Evolutionary conservation across 2,113 vertebrate species (phyloP), one percentile per base, ranked within the genome.

Genomic region (Pachypanchax playfairii): DNA sequence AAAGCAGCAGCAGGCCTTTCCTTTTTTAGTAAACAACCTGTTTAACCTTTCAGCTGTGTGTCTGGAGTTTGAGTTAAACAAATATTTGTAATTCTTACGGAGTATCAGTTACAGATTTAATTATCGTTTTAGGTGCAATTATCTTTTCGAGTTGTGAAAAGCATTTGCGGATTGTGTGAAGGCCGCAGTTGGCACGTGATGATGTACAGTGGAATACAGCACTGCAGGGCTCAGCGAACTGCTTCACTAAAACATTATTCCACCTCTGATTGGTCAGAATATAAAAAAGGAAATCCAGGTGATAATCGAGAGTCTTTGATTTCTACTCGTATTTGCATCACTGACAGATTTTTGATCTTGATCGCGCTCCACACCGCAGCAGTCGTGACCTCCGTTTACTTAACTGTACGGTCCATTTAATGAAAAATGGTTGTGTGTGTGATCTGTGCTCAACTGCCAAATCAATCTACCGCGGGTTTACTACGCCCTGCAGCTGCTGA

Each of bases 1-100:
- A 63, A 24, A 82, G 75, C 73, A 63, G 77, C 81, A 73, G 73
- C 64, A 51, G 52, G 25, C 56, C 47, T 72, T 79, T 72, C 62
- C 74, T 49, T 73, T 67, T 25, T 81, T 78, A 83, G 77, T 55
- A 41, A 69, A 64, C 39, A 36, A 49, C 26, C n/a, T n/a, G n/a
- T 51, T 63, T 74, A 20, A 75, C 57, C 43, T 44, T 46, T 25
- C 24, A 57, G 56, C 18, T 31, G 13, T 42, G 51, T 52, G 28
- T 26, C 5, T 48, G 42, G n/a, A 3, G 36, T 26, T 15, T 50
- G 47, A 29, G 47, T 29, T 12, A 7, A n/a, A 1, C 2, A n/a
- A 41, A 44, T 13, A 5, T 11, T 13, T 5, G n/a, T 18, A 22
- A 24, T 2, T 46, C 1, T 46, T 24, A 15, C 11, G 15, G 12